phyloP scores from a whole-genome alignment of 2,113 vertebrate genomes.

The Phoenicopterus ruber region DNA sequence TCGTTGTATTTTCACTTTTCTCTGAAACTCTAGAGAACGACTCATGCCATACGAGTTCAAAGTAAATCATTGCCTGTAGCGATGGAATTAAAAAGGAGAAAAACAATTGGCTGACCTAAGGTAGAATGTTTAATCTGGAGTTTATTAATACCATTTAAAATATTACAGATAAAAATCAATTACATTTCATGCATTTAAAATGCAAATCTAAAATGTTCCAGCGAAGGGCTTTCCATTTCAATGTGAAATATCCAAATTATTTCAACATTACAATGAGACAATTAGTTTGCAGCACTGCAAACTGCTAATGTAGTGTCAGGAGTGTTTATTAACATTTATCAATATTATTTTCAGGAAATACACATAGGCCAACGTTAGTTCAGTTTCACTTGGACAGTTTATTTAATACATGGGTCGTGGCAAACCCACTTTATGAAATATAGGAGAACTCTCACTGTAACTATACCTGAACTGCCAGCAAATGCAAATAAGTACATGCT shows the following conservation, averaged over 20 bases:
- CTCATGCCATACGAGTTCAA: not conserved
- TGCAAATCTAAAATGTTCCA: conserved; percentile 87
- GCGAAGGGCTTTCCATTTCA: conserved; percentile 85
- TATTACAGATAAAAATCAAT: conserved; percentile 89
- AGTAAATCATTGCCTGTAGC: not conserved
- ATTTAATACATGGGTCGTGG: conserved; percentile 82
- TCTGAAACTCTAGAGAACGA: not conserved
- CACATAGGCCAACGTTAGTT: conserved; percentile 82
- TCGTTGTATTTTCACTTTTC: not conserved
- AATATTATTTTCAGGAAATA: conserved; percentile 82
- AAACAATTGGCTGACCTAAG: conserved; percentile 72
- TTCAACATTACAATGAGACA: conserved; percentile 85
- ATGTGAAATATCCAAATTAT: conserved; percentile 89
- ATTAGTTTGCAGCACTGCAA: conserved; percentile 82
- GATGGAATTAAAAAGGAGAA: conserved; percentile 21
- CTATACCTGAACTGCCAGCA: conserved; percentile 87
- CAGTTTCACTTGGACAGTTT: conserved; percentile 83
- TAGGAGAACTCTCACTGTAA: conserved; percentile 82
- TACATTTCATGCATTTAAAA: conserved; percentile 89
- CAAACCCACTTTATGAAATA: conserved; percentile 91
- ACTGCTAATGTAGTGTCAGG: conserved; percentile 75
- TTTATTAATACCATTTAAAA: conserved; percentile 89
- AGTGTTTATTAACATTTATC: conserved; percentile 78
- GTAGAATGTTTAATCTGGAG: conserved; percentile 73
- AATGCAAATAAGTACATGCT: conserved; percentile 95